Percentiles rank a stretch among this genome's conserved stretches.
These are phyloP conservation scores for Indri indri DNA, from an alignment of 2,113 vertebrate species.

Conservation along the genomic window DNA sequence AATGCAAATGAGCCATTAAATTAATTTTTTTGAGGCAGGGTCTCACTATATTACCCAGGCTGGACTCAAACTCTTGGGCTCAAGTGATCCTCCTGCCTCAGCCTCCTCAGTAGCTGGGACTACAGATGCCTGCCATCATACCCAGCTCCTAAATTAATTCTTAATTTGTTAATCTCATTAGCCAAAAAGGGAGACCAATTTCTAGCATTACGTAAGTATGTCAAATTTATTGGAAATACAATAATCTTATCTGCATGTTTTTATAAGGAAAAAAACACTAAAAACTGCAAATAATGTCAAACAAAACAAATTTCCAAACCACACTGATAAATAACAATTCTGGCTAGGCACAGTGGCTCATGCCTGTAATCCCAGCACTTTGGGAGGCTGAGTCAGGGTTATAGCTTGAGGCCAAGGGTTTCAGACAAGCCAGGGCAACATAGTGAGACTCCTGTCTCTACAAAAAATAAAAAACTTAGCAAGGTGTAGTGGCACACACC, in stretches of 20 bases:
- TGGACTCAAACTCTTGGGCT: too few relatives aligned
- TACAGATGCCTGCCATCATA: too few relatives aligned
- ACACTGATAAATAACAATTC: background rate
- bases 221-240: slow-evolving; percentile 33
- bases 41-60: too few relatives aligned
- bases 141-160: background rate
- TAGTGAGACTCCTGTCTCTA: too few relatives aligned
- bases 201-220: background rate
- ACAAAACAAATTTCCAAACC: slow-evolving; percentile 27
- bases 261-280: background rate
- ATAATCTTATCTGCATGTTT: background rate
- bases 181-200: background rate
- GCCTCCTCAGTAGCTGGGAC: too few relatives aligned
- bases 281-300: slow-evolving; percentile 11
- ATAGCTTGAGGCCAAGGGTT: too few relatives aligned
- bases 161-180: slow-evolving; percentile 22
- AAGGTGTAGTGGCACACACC: too few relatives aligned
- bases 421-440: too few relatives aligned
- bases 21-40: background rate
- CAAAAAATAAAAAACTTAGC: too few relatives aligned
- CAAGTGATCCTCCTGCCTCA: too few relatives aligned
- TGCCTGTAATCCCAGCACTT: too few relatives aligned
- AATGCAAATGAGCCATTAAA: slow-evolving; percentile 1
- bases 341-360: background rate
- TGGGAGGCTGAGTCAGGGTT: too few relatives aligned